Base-by-base conservation (phyloP, 2,797 vertebrate species). In the Siniperca undulata region DNA sequence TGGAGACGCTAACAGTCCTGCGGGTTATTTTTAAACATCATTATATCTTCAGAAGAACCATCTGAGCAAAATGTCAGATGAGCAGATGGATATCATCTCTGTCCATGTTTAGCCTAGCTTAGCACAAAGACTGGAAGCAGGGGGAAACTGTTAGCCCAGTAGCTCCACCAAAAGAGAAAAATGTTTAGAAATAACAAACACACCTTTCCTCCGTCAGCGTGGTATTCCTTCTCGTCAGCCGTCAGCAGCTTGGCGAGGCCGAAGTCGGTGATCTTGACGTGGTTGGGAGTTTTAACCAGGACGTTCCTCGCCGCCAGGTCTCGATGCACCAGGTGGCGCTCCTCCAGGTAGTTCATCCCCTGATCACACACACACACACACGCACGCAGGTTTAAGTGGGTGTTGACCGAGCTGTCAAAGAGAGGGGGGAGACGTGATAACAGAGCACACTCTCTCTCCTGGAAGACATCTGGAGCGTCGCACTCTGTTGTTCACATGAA, bases 321-420 rank as follows among this genome's bases (percentile, higher is more conserved):
- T 7, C 98, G 95, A 85, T 99, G 98, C 42, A 99, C 98, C 92
- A 99, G 92, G 76, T 97, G 97, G 17, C 95, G 96, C 58, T 99
- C 97, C 84, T 99, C 98, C 86, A 99, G 92, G 70, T 99, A 99
- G 91, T 94, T 97, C 98, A 99, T 99, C 5, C 98, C 98, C 98
- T 99, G 86, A 66, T 91, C 0, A 75, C 24, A 61, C 46, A 82
- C 0, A 50, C 52, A 46, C 34, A 78, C 46, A 62, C 78, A 74
- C 50, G 16, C n/a, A 27, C 0, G 81, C 4, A 70, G 14, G 14
- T 40, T 73, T 19, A 34, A 14, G 34, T 22, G 38, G 2, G 22
- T 40, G 36, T 16, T 46, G 44, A 16, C 44, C 1, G 5, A 36
- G 36, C 38, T 40, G 38, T 40, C 38, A 40, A 2, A 40, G 38